A percentile compares a stretch with the other conserved stretches of the same genome.
Evolutionary conservation across 2,113 vertebrate species (phyloP).

Genomic region (Dipodomys merriami): DNA sequence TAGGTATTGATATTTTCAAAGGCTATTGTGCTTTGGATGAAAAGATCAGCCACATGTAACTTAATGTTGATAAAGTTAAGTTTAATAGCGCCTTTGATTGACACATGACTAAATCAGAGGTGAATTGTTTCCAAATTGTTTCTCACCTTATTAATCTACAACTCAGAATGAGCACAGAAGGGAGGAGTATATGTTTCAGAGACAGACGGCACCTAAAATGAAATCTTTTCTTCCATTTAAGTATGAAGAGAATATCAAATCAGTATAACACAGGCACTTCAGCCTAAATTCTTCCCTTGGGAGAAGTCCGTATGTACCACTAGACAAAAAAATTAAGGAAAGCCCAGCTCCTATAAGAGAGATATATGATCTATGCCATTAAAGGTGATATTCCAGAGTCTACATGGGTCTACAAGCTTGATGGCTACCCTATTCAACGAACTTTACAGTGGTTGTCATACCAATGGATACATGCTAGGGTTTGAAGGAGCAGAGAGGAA

Average conservation of each 20-base stretch:
- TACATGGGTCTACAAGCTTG: background rate
- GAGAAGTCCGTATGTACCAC: background rate
- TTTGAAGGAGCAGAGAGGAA: background rate
- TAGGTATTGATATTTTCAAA: background rate
- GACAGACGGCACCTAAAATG: background rate
- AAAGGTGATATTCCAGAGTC: background rate
- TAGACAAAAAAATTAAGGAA: background rate
- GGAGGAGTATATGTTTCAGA: background rate
- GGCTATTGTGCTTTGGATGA: background rate
- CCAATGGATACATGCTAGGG: background rate
- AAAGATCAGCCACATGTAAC: background rate
- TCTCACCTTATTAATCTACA: background rate
- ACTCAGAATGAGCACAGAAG: background rate
- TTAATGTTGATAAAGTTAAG: background rate
- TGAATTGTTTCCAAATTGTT: background rate
- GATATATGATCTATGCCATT: background rate
- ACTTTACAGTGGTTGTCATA: background rate
- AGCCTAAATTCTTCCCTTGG: background rate
- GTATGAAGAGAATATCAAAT: background rate
- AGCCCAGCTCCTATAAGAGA: background rate
- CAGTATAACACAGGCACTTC: background rate
- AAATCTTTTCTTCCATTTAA: background rate
- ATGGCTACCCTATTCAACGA: background rate
- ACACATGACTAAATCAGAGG: background rate
- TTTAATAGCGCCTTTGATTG: background rate